Conservation (phyloP, 2,797 vertebrate genomes). For the Emydoidea blandingii region DNA sequence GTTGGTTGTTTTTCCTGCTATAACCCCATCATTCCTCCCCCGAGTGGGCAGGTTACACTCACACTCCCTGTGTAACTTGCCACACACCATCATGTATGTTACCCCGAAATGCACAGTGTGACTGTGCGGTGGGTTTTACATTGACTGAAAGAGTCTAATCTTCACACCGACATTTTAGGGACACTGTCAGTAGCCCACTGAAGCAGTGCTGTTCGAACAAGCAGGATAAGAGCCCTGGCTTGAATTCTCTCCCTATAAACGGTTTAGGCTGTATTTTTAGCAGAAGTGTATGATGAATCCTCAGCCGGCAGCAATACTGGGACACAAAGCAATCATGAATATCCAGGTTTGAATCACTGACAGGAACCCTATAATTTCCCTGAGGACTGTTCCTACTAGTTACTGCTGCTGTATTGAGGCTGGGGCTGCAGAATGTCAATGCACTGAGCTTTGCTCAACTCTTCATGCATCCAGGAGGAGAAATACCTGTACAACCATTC, state of each 20-base stretch:
- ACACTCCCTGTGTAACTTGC: neutral
- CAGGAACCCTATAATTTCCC: slow-evolving; percentile 47
- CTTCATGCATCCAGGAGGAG: neutral
- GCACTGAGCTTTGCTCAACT: accelerated
- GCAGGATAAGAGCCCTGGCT: accelerated
- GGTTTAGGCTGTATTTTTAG: neutral
- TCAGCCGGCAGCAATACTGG: neutral
- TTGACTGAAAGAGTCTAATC: neutral
- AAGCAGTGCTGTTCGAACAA: neutral
- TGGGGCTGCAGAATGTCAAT: neutral
- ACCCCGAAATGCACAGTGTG: neutral
- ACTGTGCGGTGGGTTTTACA: neutral
- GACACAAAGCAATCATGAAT: neutral
- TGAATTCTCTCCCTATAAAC: neutral
- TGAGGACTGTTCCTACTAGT: neutral
- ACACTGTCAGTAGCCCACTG: neutral
- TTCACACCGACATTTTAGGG: neutral
- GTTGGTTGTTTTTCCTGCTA: neutral
- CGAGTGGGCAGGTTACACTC: too few relatives aligned
- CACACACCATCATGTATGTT: neutral
- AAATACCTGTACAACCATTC: neutral
- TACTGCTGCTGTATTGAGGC: neutral
- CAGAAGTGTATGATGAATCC: neutral
- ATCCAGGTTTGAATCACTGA: neutral
- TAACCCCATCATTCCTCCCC: neutral